Base-by-base conservation (phyloP, 2,113 vertebrate species). In the Furnarius figulus region DNA sequence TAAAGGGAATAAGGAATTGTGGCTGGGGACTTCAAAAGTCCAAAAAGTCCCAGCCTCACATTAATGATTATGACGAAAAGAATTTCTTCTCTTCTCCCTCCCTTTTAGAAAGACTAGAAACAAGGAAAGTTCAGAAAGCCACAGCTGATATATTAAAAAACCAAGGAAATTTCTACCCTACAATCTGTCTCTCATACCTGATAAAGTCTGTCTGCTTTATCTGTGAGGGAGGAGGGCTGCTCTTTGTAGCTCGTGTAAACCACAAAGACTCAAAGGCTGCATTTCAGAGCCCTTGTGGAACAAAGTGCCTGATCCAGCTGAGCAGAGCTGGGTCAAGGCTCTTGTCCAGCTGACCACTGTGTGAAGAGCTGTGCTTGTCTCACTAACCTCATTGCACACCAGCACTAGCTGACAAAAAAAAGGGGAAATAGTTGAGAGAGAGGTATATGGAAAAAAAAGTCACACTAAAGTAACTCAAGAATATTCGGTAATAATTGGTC, bases 391-490 rank as follows among this genome's bases (percentile, higher is more conserved):
- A 61, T 18, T 49, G 9, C 56, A 52, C 14, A 19, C 20, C 4
- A 77, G n/a, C 50, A 55, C 18, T 47, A 56, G 23, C 8, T 72
- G 44, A 63, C 19, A 31, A 68, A 71, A 85, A 80, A 76, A 22
- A 70, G 12, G 18, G n/a, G 21, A 88, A 83, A 58, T 8, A 78
- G 21, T 4, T 39, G 33, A 77, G 14, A 72, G 3, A 65, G 21
- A 39, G 2, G 22, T 3, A 77, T 5, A 44, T 4, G 28, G 5
- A 5, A 37, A 80, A 46, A 46, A 3, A 0, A 1, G 8, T 37
- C 27, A 47, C 9, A 33, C 3, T 42, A 6, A 84, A 84, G 44
- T 47, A 75, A 85, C 9, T 20, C 59, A 42, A n/a, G 15, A 62
- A 31, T 63, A 52, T 58, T 42, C 58, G 59, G 12, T 25, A 71